These are phyloP conservation scores for Meriones psammophilus DNA, from an alignment of 2,797 vertebrate species.

Conservation along the genomic window DNA sequence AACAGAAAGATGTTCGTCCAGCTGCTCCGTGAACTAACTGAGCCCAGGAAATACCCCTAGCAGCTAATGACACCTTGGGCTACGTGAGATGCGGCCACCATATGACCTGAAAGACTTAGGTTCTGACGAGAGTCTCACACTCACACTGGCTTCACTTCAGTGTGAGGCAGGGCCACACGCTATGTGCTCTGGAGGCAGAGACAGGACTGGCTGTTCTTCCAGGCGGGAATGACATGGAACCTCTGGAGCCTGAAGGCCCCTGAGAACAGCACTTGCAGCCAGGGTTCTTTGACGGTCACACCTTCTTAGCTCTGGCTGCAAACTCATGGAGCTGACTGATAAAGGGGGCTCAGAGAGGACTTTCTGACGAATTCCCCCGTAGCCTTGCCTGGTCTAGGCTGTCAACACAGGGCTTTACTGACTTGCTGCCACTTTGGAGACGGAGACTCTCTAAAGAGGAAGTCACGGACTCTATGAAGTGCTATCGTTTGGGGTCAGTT, in stretches of 20 bases:
- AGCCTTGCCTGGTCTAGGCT: not conserved
- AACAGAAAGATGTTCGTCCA: not conserved
- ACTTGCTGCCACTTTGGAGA: constrained; percentile 6
- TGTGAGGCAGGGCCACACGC: not conserved
- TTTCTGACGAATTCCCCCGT: not conserved
- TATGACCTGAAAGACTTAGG: not conserved
- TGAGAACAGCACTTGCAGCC: not conserved
- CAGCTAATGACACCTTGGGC: not conserved
- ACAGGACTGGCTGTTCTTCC: not conserved
- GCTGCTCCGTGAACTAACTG: not conserved
- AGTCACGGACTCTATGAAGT: not conserved
- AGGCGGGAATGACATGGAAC: not conserved
- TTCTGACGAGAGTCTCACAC: not conserved
- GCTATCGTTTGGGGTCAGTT: not conserved
- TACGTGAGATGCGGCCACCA: not conserved
- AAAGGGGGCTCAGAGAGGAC: no score
- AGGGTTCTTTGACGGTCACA: not conserved
- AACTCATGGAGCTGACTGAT: not conserved
- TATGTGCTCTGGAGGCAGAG: not conserved
- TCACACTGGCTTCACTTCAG: not conserved
- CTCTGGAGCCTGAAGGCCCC: not conserved
- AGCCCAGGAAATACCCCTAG: not conserved
- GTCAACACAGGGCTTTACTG: not conserved
- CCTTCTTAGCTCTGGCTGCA: not conserved
- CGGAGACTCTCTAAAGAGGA: not conserved